Base-by-base conservation (phyloP, 2,113 vertebrate genomes). In the Petrocephalus microphthalmus region DNA sequence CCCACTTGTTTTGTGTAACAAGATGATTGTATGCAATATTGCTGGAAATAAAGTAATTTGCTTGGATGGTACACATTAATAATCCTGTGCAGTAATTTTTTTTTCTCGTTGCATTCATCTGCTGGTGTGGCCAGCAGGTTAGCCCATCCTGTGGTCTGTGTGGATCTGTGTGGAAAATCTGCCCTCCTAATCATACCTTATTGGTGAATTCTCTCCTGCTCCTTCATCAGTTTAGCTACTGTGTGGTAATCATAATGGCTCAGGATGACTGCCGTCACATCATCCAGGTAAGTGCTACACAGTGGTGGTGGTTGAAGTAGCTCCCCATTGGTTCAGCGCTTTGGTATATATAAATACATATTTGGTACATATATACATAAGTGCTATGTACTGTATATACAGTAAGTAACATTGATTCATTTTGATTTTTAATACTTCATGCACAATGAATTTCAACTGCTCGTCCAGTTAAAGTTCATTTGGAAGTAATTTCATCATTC, bases 21-120 rank as follows among this genome's bases (percentile, higher is more conserved):
- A 92, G 92, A 93, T 95, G 89, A 91, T 92, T 95, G 94, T 95
- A 92, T 88, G 91, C 90, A 93, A 88, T 94, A 78, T 78, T 93
- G 49, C 17, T 17, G 20, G 17, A 53, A 74, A 89, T 85, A 67
- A 91, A 93, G 90, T 33, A 1, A 78, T 78, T 42, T 42, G 33
- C 71, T 84, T 93, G 90, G 42, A 94, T 88, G 78, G 81, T 91
- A 86, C 89, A 92, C 82, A 92, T 95, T 95, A 95, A 95, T 90
- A 71, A 90, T 89, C 64, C 37, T 25, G 8, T n/a, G 2, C 8
- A 60, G 56, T 60, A 67, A 22, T 10, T 42, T 20, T 3, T 22
- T 45, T 42, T 78, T 8, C 64, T 67, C 6, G 11, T 5, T 88
- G 52, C 29, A 54, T 19, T 45, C 53, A 11, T 54, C 33, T 37